Evolutionary conservation across 2,113 vertebrate genomes (phyloP), one percentile per base, ranked within the genome.

Genomic region (Barnardius zonarius): DNA sequence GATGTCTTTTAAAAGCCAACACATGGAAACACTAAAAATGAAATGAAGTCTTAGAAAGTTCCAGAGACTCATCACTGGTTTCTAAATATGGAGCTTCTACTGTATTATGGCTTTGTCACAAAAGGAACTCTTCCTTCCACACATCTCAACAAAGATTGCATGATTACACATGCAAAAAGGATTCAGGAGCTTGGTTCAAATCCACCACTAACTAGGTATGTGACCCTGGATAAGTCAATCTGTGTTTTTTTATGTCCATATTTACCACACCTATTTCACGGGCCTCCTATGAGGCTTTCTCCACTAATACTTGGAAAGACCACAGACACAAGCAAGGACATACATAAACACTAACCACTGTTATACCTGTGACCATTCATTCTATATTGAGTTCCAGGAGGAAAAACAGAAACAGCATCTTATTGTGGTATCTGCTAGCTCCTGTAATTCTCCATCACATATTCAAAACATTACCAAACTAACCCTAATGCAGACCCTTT

Each of bases 311-410:
- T 44, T 77, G 37, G n/a, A 20, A 87, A 44, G 37, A 66, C 12
- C 41, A 22, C 6, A n/a, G 12, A 92, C 59, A 57, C 16, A 43
- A 5, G 17, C n/a, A 54, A 54, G 30, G 28, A 63, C 1, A 1
- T 15, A 41, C 20, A 10, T 2, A 52, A 74, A 67, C 22, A 31
- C 18, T 31, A 70, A 61, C 51, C 25, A 39, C 7, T 90, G n/a
- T 48, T 49, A 39, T 0, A 4, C 11, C 13, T 0, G 0, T 30
- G 57, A 49, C 31, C 52, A 19, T 54, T 81, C 41, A 31, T 76
- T 70, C 23, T 6, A 14, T 31, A 75, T 72, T 79, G 19, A 84
- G 33, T 43, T 7, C 33, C 18, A 24, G 43, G 31, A 85, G 11
- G 15, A 41, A 81, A 95, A 76, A 48, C 0, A 57, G 25, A 23